Base-by-base conservation (phyloP, 2,888 invertebrate genomes). In the Thymelicus acteon region DNA sequence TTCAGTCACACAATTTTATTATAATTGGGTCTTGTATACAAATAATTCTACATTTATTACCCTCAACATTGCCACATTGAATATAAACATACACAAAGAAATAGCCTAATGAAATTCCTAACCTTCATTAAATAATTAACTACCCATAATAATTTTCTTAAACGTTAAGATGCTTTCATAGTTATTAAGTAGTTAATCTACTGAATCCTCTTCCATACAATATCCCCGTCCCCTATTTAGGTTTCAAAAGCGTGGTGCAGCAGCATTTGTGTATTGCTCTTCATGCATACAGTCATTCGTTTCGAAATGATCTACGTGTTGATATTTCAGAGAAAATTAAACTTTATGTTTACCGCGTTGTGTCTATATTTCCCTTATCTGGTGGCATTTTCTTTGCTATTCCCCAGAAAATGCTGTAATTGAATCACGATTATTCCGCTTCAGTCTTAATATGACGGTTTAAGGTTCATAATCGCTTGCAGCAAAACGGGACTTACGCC, bases 241-340 rank as follows among this genome's bases (percentile, higher is more conserved):
- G 81, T 83, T 82, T 89, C 87, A 87, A 90, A 90, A 92, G 88
- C 90, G 84, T 87, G 86, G 88, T 88, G 90, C 89, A 89, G 86
- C 87, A 88, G 90, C 87, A 89, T 88, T 87, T 88, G 86, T 88
- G 85, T 87, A 85, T 87, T 81, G 82, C 85, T 86, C 83, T 89
- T 88, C 88, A 86, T 91, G 88, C 90, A 89, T 87, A 84, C 81
- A 80, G 81, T 80, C 80, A 82, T 82, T 88, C 84, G 85, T 84
- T 85, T 79, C 79, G 74, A 85, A 86, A 86, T 79, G 86, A 83
- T 83, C 74, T 81, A 86, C 80, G 75, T 77, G 66, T 63, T 65
- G 60, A 71, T 64, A 63, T 67, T 72, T 71, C 82, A 83, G 75
- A 72, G 75, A 71, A 90, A 86, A 85, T 80, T 81, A 75, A 78